A percentile compares a stretch with the other conserved stretches of the same genome.
Conservation (phyloP, 2,888 invertebrate species). For the Elegia similella region DNA sequence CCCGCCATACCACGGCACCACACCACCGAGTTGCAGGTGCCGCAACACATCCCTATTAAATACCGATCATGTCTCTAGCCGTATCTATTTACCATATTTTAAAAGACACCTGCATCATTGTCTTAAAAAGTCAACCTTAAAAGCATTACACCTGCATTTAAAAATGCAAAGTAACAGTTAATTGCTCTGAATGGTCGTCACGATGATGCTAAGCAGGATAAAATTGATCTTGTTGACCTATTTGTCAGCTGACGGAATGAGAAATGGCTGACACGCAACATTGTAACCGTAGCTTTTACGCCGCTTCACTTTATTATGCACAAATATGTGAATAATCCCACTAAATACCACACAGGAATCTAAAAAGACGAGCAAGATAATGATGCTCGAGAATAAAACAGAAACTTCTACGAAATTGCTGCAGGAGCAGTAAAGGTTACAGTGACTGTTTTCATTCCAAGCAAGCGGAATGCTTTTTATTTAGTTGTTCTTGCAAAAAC, state of each 20-base stretch:
- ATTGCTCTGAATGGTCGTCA: constrained; percentile 47
- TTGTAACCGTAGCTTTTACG: neutral
- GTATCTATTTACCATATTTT: constrained; percentile 75
- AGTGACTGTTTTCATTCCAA: neutral
- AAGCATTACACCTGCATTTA: constrained; percentile 58
- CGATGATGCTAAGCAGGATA: constrained; percentile 28
- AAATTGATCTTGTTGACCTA: constrained; percentile 15
- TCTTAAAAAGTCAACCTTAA: constrained; percentile 71
- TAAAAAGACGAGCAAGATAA: neutral
- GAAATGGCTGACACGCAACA: constrained; percentile 13
- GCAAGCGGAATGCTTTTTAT: neutral
- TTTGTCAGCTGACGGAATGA: constrained; percentile 14
- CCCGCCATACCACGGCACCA: constrained; percentile 55
- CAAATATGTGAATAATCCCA: neutral
- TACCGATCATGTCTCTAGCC: constrained; percentile 77
- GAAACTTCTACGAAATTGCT: neutral
- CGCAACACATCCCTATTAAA: constrained; percentile 78
- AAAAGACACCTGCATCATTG: constrained; percentile 72
- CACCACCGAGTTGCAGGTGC: constrained; percentile 73
- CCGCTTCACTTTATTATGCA: neutral
- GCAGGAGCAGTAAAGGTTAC: neutral
- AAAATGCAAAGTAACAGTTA: constrained; percentile 49
- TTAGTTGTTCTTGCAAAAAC: constrained; percentile 1
- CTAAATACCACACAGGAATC: neutral
- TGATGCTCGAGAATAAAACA: neutral